phyloP scores from a whole-genome alignment of 1,140 invertebrate species.

The Drosophila sulfurigaster region DNA sequence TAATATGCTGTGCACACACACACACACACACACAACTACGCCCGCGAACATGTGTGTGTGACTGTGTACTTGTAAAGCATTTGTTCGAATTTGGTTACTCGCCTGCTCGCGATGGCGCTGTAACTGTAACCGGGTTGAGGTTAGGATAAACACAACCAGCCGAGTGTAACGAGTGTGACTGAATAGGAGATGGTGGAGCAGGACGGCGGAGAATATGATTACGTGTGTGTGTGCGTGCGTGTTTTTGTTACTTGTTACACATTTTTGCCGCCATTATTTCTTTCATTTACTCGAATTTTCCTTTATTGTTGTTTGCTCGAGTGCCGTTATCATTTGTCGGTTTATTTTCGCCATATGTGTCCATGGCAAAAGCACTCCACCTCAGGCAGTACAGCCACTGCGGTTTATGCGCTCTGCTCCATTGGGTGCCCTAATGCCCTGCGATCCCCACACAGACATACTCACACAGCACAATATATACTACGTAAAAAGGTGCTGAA shows the following conservation, averaged over 20 bases:
- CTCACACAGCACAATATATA: neutral
- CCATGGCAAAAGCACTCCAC: neutral
- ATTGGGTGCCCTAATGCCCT: slow-evolving; percentile 36
- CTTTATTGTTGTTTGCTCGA: slow-evolving; percentile 82
- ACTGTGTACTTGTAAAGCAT: slow-evolving; percentile 32
- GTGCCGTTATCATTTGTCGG: slow-evolving; percentile 81
- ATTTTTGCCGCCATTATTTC: slow-evolving; percentile 75
- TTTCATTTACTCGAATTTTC: slow-evolving; percentile 82
- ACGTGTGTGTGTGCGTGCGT: slow-evolving; percentile 38
- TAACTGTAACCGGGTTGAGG: slow-evolving; percentile 21
- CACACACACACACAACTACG: slow-evolving; percentile 14
- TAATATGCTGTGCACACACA: slow-evolving; percentile 61
- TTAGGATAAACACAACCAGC: neutral
- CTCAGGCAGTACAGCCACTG: slow-evolving; percentile 4
- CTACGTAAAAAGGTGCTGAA: slow-evolving; percentile 41
- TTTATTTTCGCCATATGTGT: slow-evolving; percentile 76
- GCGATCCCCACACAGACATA: slow-evolving; percentile 10
- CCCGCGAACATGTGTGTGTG: neutral
- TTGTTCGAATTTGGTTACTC: slow-evolving; percentile 56
- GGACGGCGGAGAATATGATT: neutral
- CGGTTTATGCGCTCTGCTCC: slow-evolving; percentile 58
- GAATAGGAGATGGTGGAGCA: neutral
- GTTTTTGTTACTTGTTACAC: slow-evolving; percentile 71
- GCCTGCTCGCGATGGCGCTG: slow-evolving; percentile 14
- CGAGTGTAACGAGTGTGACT: neutral